A percentile compares a stretch with the other conserved stretches of the same genome.
Conservation (phyloP, 2,113 vertebrate species). For the rat (Rattus norvegicus) region DNA sequence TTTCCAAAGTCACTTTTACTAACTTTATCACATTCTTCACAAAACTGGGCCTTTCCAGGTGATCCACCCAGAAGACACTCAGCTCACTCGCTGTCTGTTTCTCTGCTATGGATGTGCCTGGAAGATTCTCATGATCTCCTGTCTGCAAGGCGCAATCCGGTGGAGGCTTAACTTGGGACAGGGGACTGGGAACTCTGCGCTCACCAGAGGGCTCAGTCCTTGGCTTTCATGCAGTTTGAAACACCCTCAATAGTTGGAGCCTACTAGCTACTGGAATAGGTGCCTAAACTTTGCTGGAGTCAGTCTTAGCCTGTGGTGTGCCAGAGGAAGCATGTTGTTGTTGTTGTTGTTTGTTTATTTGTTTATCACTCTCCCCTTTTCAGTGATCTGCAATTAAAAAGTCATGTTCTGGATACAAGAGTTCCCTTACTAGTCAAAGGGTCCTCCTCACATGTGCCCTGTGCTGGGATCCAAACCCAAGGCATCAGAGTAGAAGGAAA, state of each 20-base stretch:
- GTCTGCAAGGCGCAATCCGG: not conserved
- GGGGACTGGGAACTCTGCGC: not conserved
- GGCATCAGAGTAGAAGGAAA: slow-evolving; percentile 47
- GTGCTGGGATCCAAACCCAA: not conserved
- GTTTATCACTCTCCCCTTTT: not conserved
- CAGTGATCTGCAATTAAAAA: not conserved
- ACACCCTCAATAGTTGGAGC: not conserved
- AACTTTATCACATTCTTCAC: slow-evolving; percentile 4
- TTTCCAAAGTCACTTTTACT: slow-evolving; percentile 32
- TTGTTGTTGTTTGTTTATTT: not conserved
- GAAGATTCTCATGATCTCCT: not conserved
- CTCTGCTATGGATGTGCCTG: too few species aligned
- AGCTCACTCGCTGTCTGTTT: not conserved
- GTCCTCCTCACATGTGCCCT: rapidly evolving
- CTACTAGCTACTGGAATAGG: not conserved
- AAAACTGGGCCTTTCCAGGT: not conserved
- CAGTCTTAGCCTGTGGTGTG: not conserved
- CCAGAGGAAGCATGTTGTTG: not conserved
- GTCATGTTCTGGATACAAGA: not conserved
- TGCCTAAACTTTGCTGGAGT: not conserved
- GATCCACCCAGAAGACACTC: too few species aligned
- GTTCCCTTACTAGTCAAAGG: slow-evolving; percentile 36
- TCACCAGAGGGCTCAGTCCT: not conserved
- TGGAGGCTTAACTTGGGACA: not conserved
- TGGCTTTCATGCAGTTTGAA: not conserved